Base-by-base conservation (phyloP, 2,113 vertebrate genomes). In the Bubalus kerabau region DNA sequence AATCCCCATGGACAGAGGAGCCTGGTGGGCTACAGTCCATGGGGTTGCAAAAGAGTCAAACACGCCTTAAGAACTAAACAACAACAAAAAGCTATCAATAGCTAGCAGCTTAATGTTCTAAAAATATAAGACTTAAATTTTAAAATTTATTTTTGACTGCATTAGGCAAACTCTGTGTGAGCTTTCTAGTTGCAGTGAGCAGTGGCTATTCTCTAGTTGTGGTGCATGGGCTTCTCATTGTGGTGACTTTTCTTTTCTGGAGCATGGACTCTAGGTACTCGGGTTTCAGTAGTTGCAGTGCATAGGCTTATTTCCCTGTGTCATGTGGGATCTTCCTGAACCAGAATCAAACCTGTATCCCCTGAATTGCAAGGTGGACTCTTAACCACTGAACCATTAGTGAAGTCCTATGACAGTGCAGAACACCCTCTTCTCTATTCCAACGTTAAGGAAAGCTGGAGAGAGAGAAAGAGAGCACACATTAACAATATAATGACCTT, bases 21-120 rank as follows among this genome's bases (percentile, higher is more conserved):
- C 32, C 62, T 67, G 32, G 62, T 67, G 16, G 32, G 62, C 62
- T n/a, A 67, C 4, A 67, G 32, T 10, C 62, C 32, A 67, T n/a
- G 62, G 32, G 32, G 32, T 19, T n/a, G 32, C 62, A n/a, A 67
- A 67, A 9, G 64, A 67, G 64, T 67, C 17, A 67, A 67, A 67
- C 32, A 36, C 0, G 2, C 21, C 17, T 67, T 36, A 36, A 67
- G 16, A 8, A 36, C 32, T 36, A 36, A 67, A 67, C 32, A 67
- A 21, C 17, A 36, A 67, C 16, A 21, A 21, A 57, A 67, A 57
- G 9, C 54, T 85, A n/a, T 56, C 32, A 82, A 43, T 36, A 82
- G n/a, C 5, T 56, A 83, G 6, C 78, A 50, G 46, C 19, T 57
- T 78, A 87, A 80, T n/a, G 30, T 87, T 50, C 46, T 87, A 90